Evolutionary conservation across 2,797 vertebrate genomes (phyloP), one percentile per base, ranked within the genome.

Genomic region (Sibirionetta formosa): DNA sequence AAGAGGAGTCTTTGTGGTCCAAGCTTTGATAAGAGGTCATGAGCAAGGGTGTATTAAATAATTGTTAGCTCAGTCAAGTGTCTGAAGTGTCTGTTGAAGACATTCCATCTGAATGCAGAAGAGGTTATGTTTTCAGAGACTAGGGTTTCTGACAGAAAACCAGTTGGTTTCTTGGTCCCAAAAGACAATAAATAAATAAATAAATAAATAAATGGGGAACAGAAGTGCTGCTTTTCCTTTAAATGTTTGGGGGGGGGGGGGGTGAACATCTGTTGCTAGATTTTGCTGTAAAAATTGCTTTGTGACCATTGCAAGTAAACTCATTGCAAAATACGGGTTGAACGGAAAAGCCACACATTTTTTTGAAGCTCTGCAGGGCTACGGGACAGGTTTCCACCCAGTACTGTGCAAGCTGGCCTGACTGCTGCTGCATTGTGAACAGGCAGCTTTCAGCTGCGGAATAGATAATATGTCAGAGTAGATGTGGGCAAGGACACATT

Each of bases 401-500:
- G 83, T 66, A 2, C 60, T 3, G 42, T 9, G 23, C 0, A 6
- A 72, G 63, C 88, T 11, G 6, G 26, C 1, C 1, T 42, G 66
- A 35, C 63, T 44, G 48, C 86, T 77, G 81, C 86, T 79, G 81
- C 60, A 31, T 2, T 1, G 90, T 54, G 71, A 89, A 10, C 14
- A 64, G 65, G 48, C 5, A 0, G 72, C 93, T 85, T 68, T 54
- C 9, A 86, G 57, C 65, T 51, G 33, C 56, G 3, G 83, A 35
- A 44, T 14, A 36, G 78, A 82, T 68, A 79, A 82, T 68, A 79
- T 60, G 78, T 29, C 68, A 29, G 2, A 53, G 6, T 46, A 38
- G 68, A 64, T 48, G 26, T 57, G 84, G 71, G 65, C 86, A 94
- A 91, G 81, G 86, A 64, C 92, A 80, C 71, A 44, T 56, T 85